Evolutionary conservation across 2,113 vertebrate species (phyloP), one percentile per base, ranked within the genome.

Genomic region (Carettochelys insculpta): DNA sequence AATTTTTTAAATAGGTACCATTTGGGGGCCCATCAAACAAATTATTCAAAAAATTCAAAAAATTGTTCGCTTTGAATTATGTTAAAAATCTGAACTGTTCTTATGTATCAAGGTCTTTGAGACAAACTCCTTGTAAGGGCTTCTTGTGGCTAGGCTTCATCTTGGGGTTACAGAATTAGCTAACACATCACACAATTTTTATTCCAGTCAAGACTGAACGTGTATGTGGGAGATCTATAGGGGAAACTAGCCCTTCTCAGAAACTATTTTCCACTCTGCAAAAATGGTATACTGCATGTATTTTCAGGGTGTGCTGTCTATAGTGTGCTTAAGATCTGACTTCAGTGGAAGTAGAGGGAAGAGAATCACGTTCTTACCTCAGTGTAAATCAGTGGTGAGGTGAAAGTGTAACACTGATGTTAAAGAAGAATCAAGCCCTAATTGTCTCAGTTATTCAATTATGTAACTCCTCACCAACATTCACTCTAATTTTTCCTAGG

Each of bases 351-450:
- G 51, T 48, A 51, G 47, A 86, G 38, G 48, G 19, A 83, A 27
- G 24, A 88, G 38, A 91, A 88, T 89, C 34, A 83, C 82, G 47
- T 81, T 27, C 13, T n/a, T 88, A 73, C 77, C 45, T 47, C 13
- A 2, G 3, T 52, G 27, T 51, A 78, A 96, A 89, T 92, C 53
- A 77, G 47, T 76, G 24, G 65, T 80, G 14, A 94, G 91, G 80
- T 56, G 48, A 82, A 56, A 38, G 29, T 25, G 45, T 20, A 84
- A 82, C 89, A 89, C 4, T 38, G 41, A 84, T 80, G 77, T 7
- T 1, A 85, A 90, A 83, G 80, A 76, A 65, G 92, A 94, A 92
- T 90, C 71, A 92, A 87, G 87, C n/a, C 88, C 45, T 82, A 61
- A 87, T 19, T 20, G 61, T 43, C 0, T 24, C n/a, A n/a, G n/a